Evolutionary conservation across 2,888 invertebrate species (phyloP).

Genomic region (Patella caerulea): DNA sequence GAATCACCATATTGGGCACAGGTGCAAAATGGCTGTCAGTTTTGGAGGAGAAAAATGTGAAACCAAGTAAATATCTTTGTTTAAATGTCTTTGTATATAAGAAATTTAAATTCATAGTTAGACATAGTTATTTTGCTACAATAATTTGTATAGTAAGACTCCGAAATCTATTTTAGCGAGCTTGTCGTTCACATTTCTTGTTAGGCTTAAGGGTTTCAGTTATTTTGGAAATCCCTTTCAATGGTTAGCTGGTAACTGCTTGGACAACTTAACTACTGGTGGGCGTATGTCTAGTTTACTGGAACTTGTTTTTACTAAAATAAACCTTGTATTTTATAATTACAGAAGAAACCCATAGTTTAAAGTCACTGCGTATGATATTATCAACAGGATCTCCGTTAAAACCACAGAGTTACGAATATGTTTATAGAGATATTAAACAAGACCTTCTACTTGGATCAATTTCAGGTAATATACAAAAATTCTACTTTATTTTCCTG

Average conservation of each 20-base stretch:
- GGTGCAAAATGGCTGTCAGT: slow-evolving; percentile 75
- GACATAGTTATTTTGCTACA: no score
- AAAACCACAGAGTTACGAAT: slow-evolving; percentile 74
- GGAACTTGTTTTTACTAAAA: no score
- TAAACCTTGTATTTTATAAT: neutral
- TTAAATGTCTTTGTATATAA: no score
- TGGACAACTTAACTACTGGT: no score
- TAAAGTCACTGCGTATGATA: slow-evolving; percentile 72
- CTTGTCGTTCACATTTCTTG: no score
- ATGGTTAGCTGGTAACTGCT: neutral
- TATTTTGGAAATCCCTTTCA: neutral
- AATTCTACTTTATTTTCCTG: no score
- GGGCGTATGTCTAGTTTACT: no score
- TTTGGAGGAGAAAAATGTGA: slow-evolving; percentile 72
- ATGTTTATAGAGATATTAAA: slow-evolving; percentile 75
- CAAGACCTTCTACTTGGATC: slow-evolving; percentile 73
- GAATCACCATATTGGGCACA: slow-evolving; percentile 75
- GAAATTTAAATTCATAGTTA: no score
- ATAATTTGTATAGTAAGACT: no score
- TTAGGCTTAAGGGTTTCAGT: no score
- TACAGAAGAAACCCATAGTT: slow-evolving; percentile 72
- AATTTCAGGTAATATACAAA: slow-evolving; percentile 70
- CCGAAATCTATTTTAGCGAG: no score
- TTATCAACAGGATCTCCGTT: slow-evolving; percentile 75
- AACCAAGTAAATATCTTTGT: slow-evolving; percentile 61